These are phyloP conservation scores for Mongoloraphidia duomilia DNA, from an alignment of 2,888 invertebrate genomes.

Conservation along the genomic window DNA sequence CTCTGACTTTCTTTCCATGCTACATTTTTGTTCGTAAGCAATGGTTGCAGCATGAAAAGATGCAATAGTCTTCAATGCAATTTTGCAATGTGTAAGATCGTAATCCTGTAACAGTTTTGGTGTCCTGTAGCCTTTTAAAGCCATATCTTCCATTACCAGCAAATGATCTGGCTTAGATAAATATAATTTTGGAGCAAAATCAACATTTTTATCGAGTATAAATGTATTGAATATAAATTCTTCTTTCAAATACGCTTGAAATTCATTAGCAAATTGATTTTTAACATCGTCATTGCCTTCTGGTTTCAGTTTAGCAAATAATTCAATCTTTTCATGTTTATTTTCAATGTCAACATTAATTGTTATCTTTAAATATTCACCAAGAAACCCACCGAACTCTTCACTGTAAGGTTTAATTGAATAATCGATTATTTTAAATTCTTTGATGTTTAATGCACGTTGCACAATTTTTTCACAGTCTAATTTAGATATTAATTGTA, in stretches of 20 bases:
- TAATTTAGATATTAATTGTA: too few relatives aligned
- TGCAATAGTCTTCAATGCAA: constrained; percentile 32
- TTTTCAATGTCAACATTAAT: constrained; percentile 12
- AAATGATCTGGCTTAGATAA: constrained; percentile 31
- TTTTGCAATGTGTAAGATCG: constrained; percentile 29
- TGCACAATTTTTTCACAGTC: too few relatives aligned
- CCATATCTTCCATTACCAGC: constrained; percentile 33
- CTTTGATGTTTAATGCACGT: too few relatives aligned
- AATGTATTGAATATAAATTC: constrained; percentile 19
- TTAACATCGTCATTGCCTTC: constrained; percentile 30
- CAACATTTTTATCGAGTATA: constrained; percentile 16
- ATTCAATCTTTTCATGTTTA: constrained; percentile 18
- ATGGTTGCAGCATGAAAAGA: constrained; percentile 37
- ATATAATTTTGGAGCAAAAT: constrained; percentile 26
- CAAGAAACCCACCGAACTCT: constrained; percentile 19
- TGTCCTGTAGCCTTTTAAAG: constrained; percentile 27
- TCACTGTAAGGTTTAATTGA: constrained; percentile 16
- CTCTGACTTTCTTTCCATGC: constrained; percentile 6
- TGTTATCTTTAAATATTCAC: constrained; percentile 19
- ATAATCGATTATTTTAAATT: constrained; percentile 9
- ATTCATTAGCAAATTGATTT: constrained; percentile 33
- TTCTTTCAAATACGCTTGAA: constrained; percentile 32
- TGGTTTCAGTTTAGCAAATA: constrained; percentile 48
- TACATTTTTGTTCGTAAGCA: constrained; percentile 32
- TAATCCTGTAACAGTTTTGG: constrained; percentile 17